Percentiles rank a stretch among this genome's conserved stretches.
Evolutionary conservation across 1,140 invertebrate genomes (phyloP).

Genomic region (Theocolax elegans): DNA sequence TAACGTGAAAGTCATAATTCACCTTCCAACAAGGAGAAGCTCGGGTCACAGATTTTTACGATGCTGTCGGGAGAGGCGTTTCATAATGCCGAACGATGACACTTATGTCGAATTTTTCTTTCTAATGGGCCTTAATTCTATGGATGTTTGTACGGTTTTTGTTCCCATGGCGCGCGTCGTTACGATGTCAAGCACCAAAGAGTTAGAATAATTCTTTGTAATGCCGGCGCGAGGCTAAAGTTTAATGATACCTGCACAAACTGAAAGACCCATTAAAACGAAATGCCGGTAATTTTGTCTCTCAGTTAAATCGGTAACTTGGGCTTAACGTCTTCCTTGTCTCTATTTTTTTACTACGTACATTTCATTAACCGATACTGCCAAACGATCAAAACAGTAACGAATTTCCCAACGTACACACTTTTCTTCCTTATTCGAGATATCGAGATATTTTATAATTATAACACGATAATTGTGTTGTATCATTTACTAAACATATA

Average conservation of each 20-base stretch:
- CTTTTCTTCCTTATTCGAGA: no score
- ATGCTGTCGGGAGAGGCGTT: neutral
- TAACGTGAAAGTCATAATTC: constrained; percentile 19
- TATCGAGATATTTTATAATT: no score
- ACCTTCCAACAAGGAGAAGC: neutral
- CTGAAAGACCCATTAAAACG: neutral
- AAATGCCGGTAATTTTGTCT: neutral
- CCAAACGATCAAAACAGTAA: no score
- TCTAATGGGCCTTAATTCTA: constrained; percentile 6
- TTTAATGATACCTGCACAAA: neutral
- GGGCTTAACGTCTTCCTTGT: neutral
- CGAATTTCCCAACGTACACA: no score
- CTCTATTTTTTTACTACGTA: no score
- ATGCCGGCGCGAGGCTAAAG: neutral
- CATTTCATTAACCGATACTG: no score
- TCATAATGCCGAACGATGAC: constrained; percentile 16
- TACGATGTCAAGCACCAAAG: neutral
- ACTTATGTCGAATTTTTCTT: constrained; percentile 20
- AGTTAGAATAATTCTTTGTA: constrained; percentile 7
- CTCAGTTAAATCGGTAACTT: constrained; percentile 6
- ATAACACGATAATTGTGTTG: no score
- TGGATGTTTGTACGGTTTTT: neutral
- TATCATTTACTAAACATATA: no score
- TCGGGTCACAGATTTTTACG: constrained; percentile 15
- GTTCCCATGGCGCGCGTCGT: neutral